phyloP scores from a whole-genome alignment of 2,888 invertebrate species.

The Leucophenga maculata region DNA sequence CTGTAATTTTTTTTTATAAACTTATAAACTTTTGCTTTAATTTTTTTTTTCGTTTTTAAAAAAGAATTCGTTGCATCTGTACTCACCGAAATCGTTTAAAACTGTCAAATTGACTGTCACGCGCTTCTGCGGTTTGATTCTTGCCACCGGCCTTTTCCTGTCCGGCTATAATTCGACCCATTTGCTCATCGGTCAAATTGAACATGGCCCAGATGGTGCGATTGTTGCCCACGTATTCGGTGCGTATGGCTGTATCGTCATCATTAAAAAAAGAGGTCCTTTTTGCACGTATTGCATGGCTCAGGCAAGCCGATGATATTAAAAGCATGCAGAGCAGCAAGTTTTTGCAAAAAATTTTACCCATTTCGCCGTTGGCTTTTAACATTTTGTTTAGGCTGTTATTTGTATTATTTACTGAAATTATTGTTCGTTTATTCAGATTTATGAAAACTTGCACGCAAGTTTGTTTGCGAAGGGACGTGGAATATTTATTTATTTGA shows the following conservation, averaged over 20 bases:
- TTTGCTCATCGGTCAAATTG: constrained; percentile 68
- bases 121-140: constrained; percentile 53
- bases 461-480: background rate
- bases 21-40: background rate
- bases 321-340: constrained; percentile 43
- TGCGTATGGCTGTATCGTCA: constrained; percentile 58
- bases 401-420: no score
- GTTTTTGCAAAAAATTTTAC: constrained; percentile 18
- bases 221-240: constrained; percentile 67
- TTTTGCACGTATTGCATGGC: constrained; percentile 53
- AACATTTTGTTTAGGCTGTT: constrained; percentile 32
- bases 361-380: constrained; percentile 9
- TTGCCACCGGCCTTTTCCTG: constrained; percentile 52
- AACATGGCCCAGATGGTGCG: constrained; percentile 64
- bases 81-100: constrained; percentile 65
- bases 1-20: no score
- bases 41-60: background rate
- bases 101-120: constrained; percentile 57
- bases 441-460: constrained; percentile 1
- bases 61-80: background rate
- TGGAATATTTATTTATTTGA: constrained; percentile 6
- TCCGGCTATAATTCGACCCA: constrained; percentile 60
- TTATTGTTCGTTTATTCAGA: constrained; percentile 13
- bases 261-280: constrained; percentile 56
- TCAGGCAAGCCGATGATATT: constrained; percentile 33